A percentile compares a stretch with the other conserved stretches of the same genome.
These are phyloP conservation scores for Cassiopea xamachana DNA, from an alignment of 30 jellyfish, hydroid and myxozoan species.

Conservation along the genomic window DNA sequence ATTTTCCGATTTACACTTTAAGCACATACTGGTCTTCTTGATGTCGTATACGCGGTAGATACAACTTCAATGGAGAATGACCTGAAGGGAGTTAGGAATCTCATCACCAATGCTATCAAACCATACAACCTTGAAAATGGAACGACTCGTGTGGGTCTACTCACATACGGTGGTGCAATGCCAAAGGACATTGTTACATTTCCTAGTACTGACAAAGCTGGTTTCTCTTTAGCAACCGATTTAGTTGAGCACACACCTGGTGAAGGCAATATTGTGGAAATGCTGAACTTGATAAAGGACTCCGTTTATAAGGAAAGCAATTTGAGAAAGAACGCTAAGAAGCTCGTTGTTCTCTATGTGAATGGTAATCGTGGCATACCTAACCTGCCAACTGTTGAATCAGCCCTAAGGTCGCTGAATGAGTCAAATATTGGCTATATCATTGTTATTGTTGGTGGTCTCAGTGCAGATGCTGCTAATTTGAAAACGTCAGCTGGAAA, in stretches of 20 bases:
- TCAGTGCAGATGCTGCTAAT: neutral
- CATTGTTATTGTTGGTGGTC: conserved; percentile 27
- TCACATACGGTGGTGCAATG: conserved; percentile 18
- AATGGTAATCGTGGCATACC: conserved; percentile 1
- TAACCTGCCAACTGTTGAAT: conserved; percentile 31
- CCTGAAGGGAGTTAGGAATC: conserved; percentile 27
- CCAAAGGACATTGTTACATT: neutral
- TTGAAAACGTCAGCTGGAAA: conserved; percentile 17
- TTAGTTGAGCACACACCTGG: conserved; percentile 32
- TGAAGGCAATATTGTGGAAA: conserved; percentile 11
- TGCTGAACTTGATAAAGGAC: conserved; percentile 35
- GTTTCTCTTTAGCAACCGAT: conserved; percentile 23
- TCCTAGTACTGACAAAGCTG: conserved; percentile 23
- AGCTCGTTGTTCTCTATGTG: conserved; percentile 37
- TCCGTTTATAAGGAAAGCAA: neutral
- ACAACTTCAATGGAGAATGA: conserved; percentile 26
- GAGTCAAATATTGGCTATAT: conserved; percentile 35
- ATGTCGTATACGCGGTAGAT: conserved; percentile 72
- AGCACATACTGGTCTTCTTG: conserved; percentile 35
- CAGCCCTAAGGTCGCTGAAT: conserved; percentile 32
- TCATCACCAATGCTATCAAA: conserved; percentile 32
- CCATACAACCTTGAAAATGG: conserved; percentile 38
- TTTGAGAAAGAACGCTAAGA: conserved; percentile 34
- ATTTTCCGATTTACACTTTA: neutral
- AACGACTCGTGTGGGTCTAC: conserved; percentile 47